Percentiles rank a stretch among this genome's conserved stretches.
These are phyloP conservation scores for Sylvicola fuscatus DNA, from an alignment of 2,888 invertebrate genomes.

Conservation along the genomic window DNA sequence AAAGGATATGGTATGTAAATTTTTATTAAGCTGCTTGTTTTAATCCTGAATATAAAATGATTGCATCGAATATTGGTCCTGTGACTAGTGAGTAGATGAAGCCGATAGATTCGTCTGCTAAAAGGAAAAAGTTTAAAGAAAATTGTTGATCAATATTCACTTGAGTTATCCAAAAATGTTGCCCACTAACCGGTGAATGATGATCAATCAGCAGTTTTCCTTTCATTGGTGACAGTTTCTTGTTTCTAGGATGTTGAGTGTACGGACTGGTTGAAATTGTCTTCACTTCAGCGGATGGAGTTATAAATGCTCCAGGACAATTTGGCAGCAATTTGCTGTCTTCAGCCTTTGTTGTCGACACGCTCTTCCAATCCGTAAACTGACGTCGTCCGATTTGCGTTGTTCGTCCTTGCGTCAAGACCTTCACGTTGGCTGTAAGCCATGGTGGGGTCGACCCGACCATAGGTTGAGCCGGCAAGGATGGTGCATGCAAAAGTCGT, in stretches of 20 bases:
- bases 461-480: no score
- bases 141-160: not conserved
- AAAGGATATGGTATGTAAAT: no score
- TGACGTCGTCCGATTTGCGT: slow-evolving; percentile 6
- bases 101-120: slow-evolving; percentile 9
- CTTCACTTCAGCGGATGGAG: no score
- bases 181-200: slow-evolving; percentile 6
- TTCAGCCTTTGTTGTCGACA: slow-evolving; percentile 3
- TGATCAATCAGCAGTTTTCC: slow-evolving; percentile 9
- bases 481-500: slow-evolving; percentile 2
- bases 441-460: slow-evolving; percentile 7
- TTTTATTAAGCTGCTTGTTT: no score
- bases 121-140: not conserved
- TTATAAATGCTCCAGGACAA: slow-evolving; percentile 7
- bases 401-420: slow-evolving; percentile 5
- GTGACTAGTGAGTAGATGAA: slow-evolving; percentile 8
- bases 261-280: not conserved
- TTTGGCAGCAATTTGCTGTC: slow-evolving; percentile 9
- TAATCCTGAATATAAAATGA: no score
- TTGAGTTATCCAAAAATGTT: not conserved
- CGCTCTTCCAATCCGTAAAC: slow-evolving; percentile 9
- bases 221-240: slow-evolving; percentile 6
- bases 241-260: not conserved
- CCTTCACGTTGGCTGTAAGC: slow-evolving; percentile 7
- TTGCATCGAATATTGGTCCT: no score